Evolutionary conservation across 1,140 invertebrate genomes (phyloP).

Genomic region (Aphaenogaster ashmeadi): DNA sequence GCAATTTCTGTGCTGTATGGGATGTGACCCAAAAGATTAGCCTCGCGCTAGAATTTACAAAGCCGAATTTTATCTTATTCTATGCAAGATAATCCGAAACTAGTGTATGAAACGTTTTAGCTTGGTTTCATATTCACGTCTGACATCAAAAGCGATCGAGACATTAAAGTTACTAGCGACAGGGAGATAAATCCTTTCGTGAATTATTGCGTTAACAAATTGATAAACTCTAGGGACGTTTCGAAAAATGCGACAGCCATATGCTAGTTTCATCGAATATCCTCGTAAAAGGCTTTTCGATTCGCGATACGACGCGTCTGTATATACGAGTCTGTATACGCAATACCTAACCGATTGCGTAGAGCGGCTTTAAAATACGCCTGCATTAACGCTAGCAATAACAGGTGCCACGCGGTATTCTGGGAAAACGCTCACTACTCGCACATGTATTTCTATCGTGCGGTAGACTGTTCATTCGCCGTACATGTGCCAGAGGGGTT

Average conservation of each 20-base stretch:
- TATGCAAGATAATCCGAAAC: not conserved
- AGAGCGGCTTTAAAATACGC: constrained; percentile 41
- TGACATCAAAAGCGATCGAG: not conserved
- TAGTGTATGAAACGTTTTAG: not conserved
- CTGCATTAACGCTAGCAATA: constrained; percentile 41
- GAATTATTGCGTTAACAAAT: constrained; percentile 9
- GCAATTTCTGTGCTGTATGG: too few relatives aligned
- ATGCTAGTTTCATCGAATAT: not conserved
- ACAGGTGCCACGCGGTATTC: not conserved
- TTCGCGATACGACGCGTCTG: constrained; percentile 1
- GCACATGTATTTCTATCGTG: not conserved
- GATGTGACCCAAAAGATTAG: not conserved
- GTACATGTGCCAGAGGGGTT: constrained; percentile 27
- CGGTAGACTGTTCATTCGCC: constrained; percentile 44
- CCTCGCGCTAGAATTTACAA: not conserved
- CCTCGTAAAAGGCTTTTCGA: constrained; percentile 31
- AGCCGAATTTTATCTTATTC: not conserved
- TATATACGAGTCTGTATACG: not conserved
- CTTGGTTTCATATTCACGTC: not conserved
- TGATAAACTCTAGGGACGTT: not conserved
- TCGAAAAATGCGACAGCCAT: not conserved
- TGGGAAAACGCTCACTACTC: constrained; percentile 42
- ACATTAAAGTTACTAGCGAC: not conserved
- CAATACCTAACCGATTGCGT: constrained; percentile 14
- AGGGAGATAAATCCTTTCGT: not conserved